Evolutionary conservation across 2,888 invertebrate genomes (phyloP).

Genomic region (Drosophila colorata): DNA sequence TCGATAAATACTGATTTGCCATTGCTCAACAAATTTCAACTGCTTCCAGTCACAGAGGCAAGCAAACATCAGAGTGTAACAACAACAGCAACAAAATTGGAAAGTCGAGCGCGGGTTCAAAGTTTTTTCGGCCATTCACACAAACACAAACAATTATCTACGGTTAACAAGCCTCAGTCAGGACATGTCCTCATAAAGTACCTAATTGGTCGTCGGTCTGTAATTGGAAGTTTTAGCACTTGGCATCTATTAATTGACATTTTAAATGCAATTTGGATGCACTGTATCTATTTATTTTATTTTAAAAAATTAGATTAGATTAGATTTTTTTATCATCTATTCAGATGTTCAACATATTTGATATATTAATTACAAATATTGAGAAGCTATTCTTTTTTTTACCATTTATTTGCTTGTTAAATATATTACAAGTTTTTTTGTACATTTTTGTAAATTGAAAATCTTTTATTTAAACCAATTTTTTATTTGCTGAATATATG

Average conservation of each 20-base stretch:
- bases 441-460: too few relatives aligned
- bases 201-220: neutral
- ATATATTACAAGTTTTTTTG: too few relatives aligned
- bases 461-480: too few relatives aligned
- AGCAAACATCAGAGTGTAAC: conserved; percentile 8
- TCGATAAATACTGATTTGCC: conserved; percentile 35
- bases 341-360: too few relatives aligned
- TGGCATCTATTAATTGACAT: neutral
- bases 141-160: conserved; percentile 3
- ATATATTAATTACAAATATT: too few relatives aligned
- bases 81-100: conserved; percentile 15
- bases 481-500: too few relatives aligned
- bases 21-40: conserved; percentile 21
- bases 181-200: neutral
- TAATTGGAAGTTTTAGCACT: neutral
- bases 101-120: conserved; percentile 42
- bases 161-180: conserved; percentile 5
- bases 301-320: too few relatives aligned
- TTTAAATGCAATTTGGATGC: too few relatives aligned
- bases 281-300: too few relatives aligned
- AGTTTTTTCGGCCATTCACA: conserved; percentile 34
- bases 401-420: too few relatives aligned
- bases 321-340: too few relatives aligned
- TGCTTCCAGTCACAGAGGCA: conserved; percentile 34
- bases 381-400: too few relatives aligned